A percentile compares a stretch with the other conserved stretches of the same genome.
Evolutionary conservation across 1,140 invertebrate genomes (phyloP).

Genomic region (Cyclina sinensis): DNA sequence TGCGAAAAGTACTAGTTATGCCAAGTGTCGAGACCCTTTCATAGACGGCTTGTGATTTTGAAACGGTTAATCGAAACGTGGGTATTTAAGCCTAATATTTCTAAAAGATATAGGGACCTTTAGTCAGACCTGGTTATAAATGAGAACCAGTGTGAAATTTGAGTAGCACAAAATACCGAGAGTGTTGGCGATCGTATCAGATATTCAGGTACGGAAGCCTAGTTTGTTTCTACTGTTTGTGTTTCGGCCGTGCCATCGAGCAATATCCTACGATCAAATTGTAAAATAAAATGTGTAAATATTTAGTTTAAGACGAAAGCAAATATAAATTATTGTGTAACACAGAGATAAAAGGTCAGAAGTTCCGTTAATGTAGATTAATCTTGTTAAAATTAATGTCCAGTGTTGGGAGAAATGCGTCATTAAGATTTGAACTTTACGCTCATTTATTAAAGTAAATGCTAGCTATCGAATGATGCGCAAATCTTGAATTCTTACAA

Average conservation of each 20-base stretch:
- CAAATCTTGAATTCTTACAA: no score
- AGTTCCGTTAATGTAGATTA: neutral
- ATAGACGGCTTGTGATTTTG: no score
- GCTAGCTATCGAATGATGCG: no score
- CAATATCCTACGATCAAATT: slow-evolving; percentile 2
- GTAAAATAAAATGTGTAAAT: slow-evolving; percentile 9
- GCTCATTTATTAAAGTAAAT: no score
- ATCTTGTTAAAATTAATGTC: slow-evolving; percentile 11
- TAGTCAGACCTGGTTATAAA: no score
- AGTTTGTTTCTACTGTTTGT: neutral
- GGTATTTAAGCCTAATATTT: no score
- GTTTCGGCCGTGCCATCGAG: neutral
- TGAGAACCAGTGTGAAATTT: neutral
- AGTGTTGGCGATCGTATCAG: neutral
- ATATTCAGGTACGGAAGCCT: neutral
- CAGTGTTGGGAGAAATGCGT: no score
- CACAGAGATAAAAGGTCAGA: slow-evolving; percentile 7
- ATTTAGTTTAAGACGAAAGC: neutral
- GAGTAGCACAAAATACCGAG: neutral
- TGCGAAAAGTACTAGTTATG: neutral
- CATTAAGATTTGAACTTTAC: no score
- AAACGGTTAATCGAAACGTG: no score
- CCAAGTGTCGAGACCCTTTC: neutral
- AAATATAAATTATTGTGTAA: slow-evolving; percentile 18
- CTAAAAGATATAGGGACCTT: no score